Evolutionary conservation across 2,888 invertebrate genomes (phyloP), one percentile per base, ranked within the genome.

Genomic region (Axea sp.): DNA sequence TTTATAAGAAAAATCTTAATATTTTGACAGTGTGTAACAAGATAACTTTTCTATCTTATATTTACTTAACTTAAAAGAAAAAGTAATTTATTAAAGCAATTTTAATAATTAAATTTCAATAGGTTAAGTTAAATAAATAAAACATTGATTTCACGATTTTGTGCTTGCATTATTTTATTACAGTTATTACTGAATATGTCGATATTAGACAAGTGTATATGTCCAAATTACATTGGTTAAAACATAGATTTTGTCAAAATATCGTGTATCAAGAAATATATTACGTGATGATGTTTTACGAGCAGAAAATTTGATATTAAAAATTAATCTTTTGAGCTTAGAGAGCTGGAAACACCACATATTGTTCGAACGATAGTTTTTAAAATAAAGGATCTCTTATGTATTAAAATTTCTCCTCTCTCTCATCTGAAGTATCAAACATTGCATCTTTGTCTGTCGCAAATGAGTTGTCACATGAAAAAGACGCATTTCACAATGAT

Each of bases 161-260:
- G 76, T 72, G 37, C 57, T 77, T 75, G 75, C 62, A 76, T 75
- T 79, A 65, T 74, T 84, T 71, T 86, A 85, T 84, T 86, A 83
- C 80, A 83, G 69, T 60, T 60, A 76, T 78, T 80, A 80, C 81
- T 77, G 76, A 77, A 80, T 81, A 82, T 76, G 81, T 81, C 79
- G 78, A 81, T 83, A 81, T 82, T 82, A 82, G 80, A 80, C 78
- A 81, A 80, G 76, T 81, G 78, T 83, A 82, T 75, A 78, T 76
- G 76, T 81, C 78, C 81, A 80, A 81, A 81, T 83, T 79, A 82
- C 79, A 79, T 76, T 79, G 80, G 78, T 75, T 78, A 81, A 81
- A 81, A 82, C 79, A 82, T 75, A 81, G 78, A 79, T 73, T 81
- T 75, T 60, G 76, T 75, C 62, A 73, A 65, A 77, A 73, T 75